Conservation (phyloP, 92 coral and sea anemone species). For the Metridium senile region DNA sequence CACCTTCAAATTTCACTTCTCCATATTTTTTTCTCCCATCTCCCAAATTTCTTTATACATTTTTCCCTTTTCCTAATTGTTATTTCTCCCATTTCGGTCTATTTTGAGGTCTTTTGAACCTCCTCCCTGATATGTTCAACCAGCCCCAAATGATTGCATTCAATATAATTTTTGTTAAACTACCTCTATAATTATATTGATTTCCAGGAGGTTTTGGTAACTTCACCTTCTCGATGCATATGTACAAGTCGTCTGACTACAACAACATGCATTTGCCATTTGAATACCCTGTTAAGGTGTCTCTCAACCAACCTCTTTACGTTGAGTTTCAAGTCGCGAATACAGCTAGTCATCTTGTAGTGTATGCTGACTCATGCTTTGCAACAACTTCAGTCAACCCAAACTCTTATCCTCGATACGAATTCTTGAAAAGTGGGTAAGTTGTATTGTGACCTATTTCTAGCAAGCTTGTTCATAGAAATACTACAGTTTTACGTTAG, state of each 20-base stretch:
- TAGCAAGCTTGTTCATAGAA: not conserved
- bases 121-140: not conserved
- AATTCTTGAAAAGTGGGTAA: conserved; percentile 8
- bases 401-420: conserved; percentile 4
- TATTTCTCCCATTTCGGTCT: no score
- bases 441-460: not conserved
- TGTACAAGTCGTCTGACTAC: conserved; percentile 3
- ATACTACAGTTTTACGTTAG: not conserved
- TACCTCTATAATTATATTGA: not conserved
- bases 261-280: not conserved
- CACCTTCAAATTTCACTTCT: no score
- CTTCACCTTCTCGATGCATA: conserved; percentile 29
- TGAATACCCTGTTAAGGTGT: conserved; percentile 21
- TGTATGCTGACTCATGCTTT: conserved; percentile 25
- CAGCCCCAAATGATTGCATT: no score
- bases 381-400: conserved; percentile 21
- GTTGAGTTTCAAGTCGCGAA: conserved; percentile 17
- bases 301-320: conserved; percentile 16
- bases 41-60: no score
- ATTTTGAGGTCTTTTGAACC: no score
- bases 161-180: not conserved
- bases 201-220: conserved; percentile 10
- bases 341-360: conserved; percentile 12
- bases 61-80: no score
- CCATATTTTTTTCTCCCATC: no score